These are phyloP conservation scores for Diploscapter pachys DNA, from an alignment of 1,140 invertebrate species.

Conservation along the genomic window DNA sequence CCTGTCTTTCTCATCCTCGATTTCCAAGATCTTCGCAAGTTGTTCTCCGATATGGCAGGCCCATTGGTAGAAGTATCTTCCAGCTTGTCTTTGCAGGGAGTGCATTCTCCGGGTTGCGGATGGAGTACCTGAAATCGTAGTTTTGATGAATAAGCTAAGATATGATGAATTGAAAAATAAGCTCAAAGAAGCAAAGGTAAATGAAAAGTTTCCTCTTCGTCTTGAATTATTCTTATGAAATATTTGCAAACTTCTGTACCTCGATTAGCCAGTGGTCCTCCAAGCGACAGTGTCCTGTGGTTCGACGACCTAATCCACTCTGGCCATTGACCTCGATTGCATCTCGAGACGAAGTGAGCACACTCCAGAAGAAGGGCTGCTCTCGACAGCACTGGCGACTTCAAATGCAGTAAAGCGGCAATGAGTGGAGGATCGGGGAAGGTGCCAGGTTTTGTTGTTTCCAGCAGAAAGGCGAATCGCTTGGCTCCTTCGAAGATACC, in stretches of 20 bases:
- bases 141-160: background rate
- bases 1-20: constrained; percentile 63
- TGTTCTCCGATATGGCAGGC: constrained; percentile 80
- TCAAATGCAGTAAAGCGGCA: constrained; percentile 90
- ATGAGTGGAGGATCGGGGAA: constrained; percentile 91
- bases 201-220: no score
- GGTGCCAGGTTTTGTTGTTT: constrained; percentile 87
- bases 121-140: constrained; percentile 55
- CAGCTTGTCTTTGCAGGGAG: constrained; percentile 81
- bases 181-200: background rate
- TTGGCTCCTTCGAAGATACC: constrained; percentile 74
- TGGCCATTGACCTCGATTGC: constrained; percentile 96
- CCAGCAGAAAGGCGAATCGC: constrained; percentile 81
- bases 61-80: constrained; percentile 95
- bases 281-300: constrained; percentile 50
- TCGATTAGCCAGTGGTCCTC: constrained; percentile 58
- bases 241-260: background rate
- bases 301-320: constrained; percentile 83
- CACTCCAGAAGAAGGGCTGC: constrained; percentile 89
- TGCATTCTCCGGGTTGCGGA: constrained; percentile 72
- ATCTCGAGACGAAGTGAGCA: constrained; percentile 89
- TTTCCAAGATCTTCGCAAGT: constrained; percentile 59
- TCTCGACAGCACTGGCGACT: constrained; percentile 84
- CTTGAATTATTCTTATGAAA: no score
- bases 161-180: background rate